Evolutionary conservation across 2,888 invertebrate genomes (phyloP), one percentile per base, ranked within the genome.

Genomic region (Athetis lepigone): DNA sequence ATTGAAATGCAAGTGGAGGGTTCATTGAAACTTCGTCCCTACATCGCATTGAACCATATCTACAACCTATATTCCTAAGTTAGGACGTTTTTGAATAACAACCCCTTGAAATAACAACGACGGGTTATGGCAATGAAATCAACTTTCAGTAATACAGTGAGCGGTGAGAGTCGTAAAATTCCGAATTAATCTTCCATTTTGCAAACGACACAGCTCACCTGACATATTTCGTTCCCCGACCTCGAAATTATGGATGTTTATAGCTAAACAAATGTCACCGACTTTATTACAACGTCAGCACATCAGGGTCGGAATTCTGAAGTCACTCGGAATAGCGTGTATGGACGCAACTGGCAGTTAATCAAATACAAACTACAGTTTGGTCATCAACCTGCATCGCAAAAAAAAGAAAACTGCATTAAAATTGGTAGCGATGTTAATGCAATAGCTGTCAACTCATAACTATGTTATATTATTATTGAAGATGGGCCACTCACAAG

Each of bases 341-440:
- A 51, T 56, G 39, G 57, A 55, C 25, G 54, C 33, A 61, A 47
- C 43, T 62, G 36, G 54, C 33, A 61, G 46, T 62, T 46, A 54
- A 71, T 67, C 54, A 61, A 42, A 68, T 71, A 66, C 45, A 47
- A 49, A 54, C 61, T 49, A 62, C 55, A 77, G 59, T 47, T 60
- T 61, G 62, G 64, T 64, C 65, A 72, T 73, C 75, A 81, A 72
- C 69, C 49, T 52, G 57, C 21, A 57, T 52, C 40, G 73, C 62
- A 81, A 81, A 84, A 83, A 81, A 81, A 4, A 40, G 78, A 58
- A 74, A 79, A 83, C 77, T 72, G 61, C 68, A 80, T 54, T 66
- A 71, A 81, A 79, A 81, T 81, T 82, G 80, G 70, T 60, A 64
- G 67, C 49, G 63, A 54, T 66, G 76, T 75, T 81, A 63, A 76